Base-by-base conservation (phyloP, 2,113 vertebrate genomes). In the Proteles cristata region DNA sequence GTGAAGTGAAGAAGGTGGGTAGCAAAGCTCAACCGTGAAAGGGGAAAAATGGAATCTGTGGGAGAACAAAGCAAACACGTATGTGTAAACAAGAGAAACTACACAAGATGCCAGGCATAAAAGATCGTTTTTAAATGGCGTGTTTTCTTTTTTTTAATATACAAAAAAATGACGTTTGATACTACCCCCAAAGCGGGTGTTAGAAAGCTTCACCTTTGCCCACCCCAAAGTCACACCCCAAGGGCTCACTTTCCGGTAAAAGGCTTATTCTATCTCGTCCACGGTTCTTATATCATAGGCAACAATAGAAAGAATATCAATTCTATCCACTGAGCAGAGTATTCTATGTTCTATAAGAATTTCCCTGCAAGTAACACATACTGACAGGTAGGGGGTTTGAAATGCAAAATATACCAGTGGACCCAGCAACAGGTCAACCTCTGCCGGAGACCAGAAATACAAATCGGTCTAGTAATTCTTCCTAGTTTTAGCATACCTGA, bases 21-120 rank as follows among this genome's bases (percentile, higher is more conserved):
- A 99, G 95, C 99, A 98, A 33, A 99, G 98, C 61, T 99, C 99
- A 28, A 99, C 99, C 0, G 99, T 99, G 98, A 99, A 98, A 66
- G 98, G 98, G 50, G 99, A 98, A 97, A 99, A 98, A 68, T 97
- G 97, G 97, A 99, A 99, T 97, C 99, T 99, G 98, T 15, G 82
- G 97, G 96, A 12, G 97, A 97, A 93, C 39, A 96, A 96, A 97
- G 76, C 2, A 92, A 79, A 2, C 11, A 48, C 10, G n/a, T 2
- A 33, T 0, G 1, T 25, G 15, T 8, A 50, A 85, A 35, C 12
- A 19, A 90, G 28, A 81, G 2, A 0, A 7, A 53, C 73, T 65
- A 28, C 58, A 31, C 61, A 15, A 66, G 86, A 85, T 85, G 6
- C 9, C 23, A 12, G 66, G 5, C 2, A 21, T 35, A n/a, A 17